Percentiles rank a stretch among this genome's conserved stretches.
phyloP scores from a whole-genome alignment of 2,113 vertebrate species.

The Epinephelus fuscoguttatus region DNA sequence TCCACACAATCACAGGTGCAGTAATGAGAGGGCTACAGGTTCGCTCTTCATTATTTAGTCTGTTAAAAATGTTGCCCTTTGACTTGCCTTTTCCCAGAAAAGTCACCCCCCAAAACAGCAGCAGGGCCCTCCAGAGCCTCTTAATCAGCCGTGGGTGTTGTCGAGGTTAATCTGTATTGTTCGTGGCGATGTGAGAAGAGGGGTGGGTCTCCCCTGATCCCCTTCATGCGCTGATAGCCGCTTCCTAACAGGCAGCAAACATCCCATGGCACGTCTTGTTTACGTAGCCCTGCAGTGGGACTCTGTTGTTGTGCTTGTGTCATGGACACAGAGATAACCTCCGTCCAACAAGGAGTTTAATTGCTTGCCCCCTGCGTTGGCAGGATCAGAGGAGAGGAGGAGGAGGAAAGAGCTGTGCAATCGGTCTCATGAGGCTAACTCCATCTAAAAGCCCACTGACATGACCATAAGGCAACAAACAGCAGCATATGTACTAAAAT shows the following conservation, averaged over 20 bases:
- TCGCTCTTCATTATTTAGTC: constrained; percentile 67
- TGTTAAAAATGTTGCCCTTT: constrained; percentile 64
- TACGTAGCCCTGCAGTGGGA: constrained; percentile 47
- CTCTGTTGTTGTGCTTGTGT: constrained; percentile 51
- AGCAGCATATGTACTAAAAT: neutral
- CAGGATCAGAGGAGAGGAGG: constrained; percentile 40
- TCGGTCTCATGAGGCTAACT: constrained; percentile 17
- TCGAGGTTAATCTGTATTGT: constrained; percentile 73
- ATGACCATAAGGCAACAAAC: constrained; percentile 27
- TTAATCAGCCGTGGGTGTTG: constrained; percentile 56
- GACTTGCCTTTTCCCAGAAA: constrained; percentile 26
- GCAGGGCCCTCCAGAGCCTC: constrained; percentile 35
- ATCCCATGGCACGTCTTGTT: constrained; percentile 62
- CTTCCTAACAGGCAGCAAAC: constrained; percentile 53
- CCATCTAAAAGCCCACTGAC: constrained; percentile 29
- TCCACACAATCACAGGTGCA: constrained; percentile 51
- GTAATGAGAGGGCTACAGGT: constrained; percentile 66
- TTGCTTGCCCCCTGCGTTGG: constrained; percentile 66
- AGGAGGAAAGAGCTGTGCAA: constrained; percentile 21
- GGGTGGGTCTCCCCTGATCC: constrained; percentile 23
- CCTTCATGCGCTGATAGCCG: constrained; percentile 51
- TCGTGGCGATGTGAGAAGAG: constrained; percentile 29
- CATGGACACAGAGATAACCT: constrained; percentile 74
- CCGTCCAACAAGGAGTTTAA: constrained; percentile 69
- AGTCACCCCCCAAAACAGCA: constrained; percentile 48